A percentile compares a stretch with the other conserved stretches of the same genome.
Evolutionary conservation across 92 coral and sea anemone species (phyloP).

Genomic region (Epizoanthus stellaris): DNA sequence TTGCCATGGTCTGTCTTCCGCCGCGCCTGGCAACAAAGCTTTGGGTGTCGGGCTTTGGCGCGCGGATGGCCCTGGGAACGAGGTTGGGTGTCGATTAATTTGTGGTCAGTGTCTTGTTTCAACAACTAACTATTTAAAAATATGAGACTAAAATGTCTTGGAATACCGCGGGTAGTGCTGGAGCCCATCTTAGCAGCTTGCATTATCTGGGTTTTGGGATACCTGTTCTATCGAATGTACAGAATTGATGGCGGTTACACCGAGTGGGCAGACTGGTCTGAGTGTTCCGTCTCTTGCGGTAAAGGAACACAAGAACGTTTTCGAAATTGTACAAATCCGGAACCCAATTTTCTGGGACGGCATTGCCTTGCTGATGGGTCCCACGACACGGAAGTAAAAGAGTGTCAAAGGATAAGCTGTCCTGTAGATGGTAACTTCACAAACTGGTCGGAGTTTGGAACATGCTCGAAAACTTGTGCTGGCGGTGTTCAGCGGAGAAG

Average conservation of each 20-base stretch:
- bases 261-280: constrained; percentile 25
- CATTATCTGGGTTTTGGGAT: neutral
- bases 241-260: constrained; percentile 34
- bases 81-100: too few relatives aligned
- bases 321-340: constrained; percentile 37
- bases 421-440: constrained; percentile 39
- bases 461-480: constrained; percentile 37
- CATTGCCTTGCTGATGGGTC: constrained; percentile 35
- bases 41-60: too few relatives aligned
- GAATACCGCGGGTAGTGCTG: neutral
- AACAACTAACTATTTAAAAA: neutral
- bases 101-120: too few relatives aligned
- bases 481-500: constrained; percentile 38
- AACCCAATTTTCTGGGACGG: constrained; percentile 29
- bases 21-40: too few relatives aligned
- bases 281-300: constrained; percentile 22
- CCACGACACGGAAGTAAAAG: constrained; percentile 8
- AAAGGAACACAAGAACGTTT: constrained; percentile 12
- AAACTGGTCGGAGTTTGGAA: constrained; percentile 16
- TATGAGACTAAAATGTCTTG: constrained; percentile 1
- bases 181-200: neutral
- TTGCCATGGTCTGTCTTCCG: too few relatives aligned
- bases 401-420: neutral
- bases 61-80: too few relatives aligned
- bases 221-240: neutral